phyloP scores from a whole-genome alignment of 1,140 invertebrate species.

The Conopomorpha cramerella region DNA sequence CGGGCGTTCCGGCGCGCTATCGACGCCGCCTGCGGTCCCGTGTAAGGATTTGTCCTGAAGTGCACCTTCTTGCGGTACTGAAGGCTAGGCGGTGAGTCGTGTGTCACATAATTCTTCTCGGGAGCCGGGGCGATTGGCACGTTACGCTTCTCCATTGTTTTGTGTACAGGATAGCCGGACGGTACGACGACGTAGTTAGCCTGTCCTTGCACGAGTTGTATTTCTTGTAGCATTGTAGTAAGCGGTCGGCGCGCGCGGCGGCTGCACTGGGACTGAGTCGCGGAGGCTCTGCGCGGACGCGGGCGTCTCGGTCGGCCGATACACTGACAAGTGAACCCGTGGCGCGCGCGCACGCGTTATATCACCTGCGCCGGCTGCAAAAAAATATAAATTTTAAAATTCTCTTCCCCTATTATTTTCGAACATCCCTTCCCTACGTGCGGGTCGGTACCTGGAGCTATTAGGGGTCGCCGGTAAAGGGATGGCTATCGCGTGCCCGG shows the following conservation, averaged over 20 bases:
- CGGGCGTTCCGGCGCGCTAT: slow-evolving; percentile 86
- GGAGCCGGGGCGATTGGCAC: slow-evolving; percentile 61
- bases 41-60: slow-evolving; percentile 67
- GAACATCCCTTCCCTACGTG: slow-evolving; percentile 57
- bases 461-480: slow-evolving; percentile 19
- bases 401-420: slow-evolving; percentile 60
- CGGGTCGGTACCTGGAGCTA: slow-evolving; percentile 50
- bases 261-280: slow-evolving; percentile 17
- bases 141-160: slow-evolving; percentile 42
- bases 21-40: slow-evolving; percentile 70
- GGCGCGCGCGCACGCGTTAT: slow-evolving; percentile 55
- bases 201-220: slow-evolving; percentile 57
- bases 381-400: slow-evolving; percentile 60
- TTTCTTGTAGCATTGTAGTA: slow-evolving; percentile 57
- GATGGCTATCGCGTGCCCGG: slow-evolving; percentile 42
- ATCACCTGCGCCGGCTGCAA: slow-evolving; percentile 59
- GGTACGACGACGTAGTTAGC: slow-evolving; percentile 64
- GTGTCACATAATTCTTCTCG: slow-evolving; percentile 54
- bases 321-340: slow-evolving; percentile 50
- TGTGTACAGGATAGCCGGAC: slow-evolving; percentile 42
- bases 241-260: slow-evolving; percentile 16
- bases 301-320: slow-evolving; percentile 36
- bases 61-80: slow-evolving; percentile 75
- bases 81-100: slow-evolving; percentile 50
- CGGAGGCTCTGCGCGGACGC: slow-evolving; percentile 33